phyloP scores from a whole-genome alignment of 2,888 invertebrate species.

The Myopa testacea region DNA sequence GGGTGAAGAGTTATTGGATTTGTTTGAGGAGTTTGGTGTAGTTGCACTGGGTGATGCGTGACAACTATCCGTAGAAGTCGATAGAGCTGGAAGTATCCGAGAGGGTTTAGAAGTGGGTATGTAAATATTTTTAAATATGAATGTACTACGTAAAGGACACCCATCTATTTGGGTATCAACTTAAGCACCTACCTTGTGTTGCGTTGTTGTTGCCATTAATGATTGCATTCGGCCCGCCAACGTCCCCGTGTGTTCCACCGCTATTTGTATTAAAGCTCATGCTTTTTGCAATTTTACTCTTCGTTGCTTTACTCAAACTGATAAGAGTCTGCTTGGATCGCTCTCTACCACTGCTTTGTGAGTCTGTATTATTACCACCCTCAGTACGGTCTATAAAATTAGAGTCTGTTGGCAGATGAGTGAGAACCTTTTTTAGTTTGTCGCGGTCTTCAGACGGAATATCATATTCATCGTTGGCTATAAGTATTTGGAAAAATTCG shows the following conservation, averaged over 20 bases:
- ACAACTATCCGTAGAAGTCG: constrained; percentile 10
- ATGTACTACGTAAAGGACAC: background rate
- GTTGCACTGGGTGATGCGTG: background rate
- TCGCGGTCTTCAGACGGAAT: constrained; percentile 67
- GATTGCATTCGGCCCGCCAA: constrained; percentile 36
- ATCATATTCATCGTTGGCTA: constrained; percentile 61
- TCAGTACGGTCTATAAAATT: constrained; percentile 26
- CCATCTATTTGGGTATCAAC: background rate
- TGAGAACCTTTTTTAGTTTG: constrained; percentile 69
- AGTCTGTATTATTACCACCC: constrained; percentile 30
- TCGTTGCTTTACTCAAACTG: constrained; percentile 65
- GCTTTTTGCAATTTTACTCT: constrained; percentile 65
- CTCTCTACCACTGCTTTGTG: constrained; percentile 36
- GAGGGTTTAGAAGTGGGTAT: background rate
- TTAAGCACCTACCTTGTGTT: constrained; percentile 9
- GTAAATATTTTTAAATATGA: background rate
- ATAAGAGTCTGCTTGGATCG: constrained; percentile 62
- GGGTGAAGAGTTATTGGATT: constrained; percentile 52
- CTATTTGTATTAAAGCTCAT: constrained; percentile 59
- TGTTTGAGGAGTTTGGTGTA: constrained; percentile 32
- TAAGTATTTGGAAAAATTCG: constrained; percentile 70
- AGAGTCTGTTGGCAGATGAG: constrained; percentile 65
- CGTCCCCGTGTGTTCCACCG: constrained; percentile 3
- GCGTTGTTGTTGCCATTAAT: constrained; percentile 28
- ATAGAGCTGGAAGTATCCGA: background rate